These are phyloP conservation scores for Calliopum simillimum DNA, from an alignment of 2,888 invertebrate genomes.

Conservation along the genomic window DNA sequence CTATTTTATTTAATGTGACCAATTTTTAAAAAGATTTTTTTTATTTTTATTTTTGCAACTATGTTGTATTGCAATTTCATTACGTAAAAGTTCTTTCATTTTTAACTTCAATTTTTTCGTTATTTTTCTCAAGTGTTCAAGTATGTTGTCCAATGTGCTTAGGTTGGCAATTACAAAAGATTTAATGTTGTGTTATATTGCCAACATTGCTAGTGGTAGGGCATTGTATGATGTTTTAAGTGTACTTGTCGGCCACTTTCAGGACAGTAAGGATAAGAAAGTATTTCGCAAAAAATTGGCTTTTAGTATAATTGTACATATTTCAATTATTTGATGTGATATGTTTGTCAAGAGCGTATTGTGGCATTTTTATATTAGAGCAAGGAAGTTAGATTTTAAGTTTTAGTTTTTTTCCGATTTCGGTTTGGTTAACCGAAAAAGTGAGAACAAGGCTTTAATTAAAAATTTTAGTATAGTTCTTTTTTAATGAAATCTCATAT, in stretches of 20 bases:
- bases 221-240: too few relatives aligned
- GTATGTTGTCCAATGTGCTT: constrained; percentile 22
- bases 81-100: constrained; percentile 12
- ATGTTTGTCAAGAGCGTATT: constrained; percentile 23
- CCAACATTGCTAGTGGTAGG: constrained; percentile 9
- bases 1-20: constrained; percentile 3
- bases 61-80: constrained; percentile 17
- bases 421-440: too few relatives aligned
- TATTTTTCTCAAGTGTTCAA: constrained; percentile 16
- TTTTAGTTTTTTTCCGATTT: too few relatives aligned
- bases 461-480: too few relatives aligned
- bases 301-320: constrained; percentile 32
- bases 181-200: constrained; percentile 3
- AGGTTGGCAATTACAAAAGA: constrained; percentile 17
- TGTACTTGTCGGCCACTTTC: too few relatives aligned
- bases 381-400: too few relatives aligned
- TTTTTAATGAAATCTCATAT: too few relatives aligned
- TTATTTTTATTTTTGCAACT: neutral
- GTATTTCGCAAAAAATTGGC: neutral
- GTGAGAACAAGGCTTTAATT: too few relatives aligned
- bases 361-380: too few relatives aligned
- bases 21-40: too few relatives aligned
- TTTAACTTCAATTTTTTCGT: neutral
- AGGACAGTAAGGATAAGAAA: too few relatives aligned
- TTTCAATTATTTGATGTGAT: constrained; percentile 28